Evolutionary conservation across 2,888 invertebrate species (phyloP), one percentile per base, ranked within the genome.

Genomic region (Dynastes maya): DNA sequence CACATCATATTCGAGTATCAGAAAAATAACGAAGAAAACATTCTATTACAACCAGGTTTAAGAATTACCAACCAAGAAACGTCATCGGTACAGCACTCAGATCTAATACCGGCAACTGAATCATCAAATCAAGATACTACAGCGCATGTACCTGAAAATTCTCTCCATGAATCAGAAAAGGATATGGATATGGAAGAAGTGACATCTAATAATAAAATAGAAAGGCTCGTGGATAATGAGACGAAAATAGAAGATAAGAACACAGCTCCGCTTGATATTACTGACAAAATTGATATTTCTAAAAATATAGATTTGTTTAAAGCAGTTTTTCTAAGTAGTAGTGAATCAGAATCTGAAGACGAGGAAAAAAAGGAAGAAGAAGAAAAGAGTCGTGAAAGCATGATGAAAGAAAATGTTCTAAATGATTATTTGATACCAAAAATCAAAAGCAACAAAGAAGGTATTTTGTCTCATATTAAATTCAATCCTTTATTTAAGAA

Each of bases 281-380:
- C 87, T 2, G 88, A 88, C 68, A 86, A 84, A 83, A 83, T 89
- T 5, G 85, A 87, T 64, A 83, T 88, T 32, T 86, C 86, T 22
- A 84, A 93, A 68, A 93, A 93, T 83, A 90, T 91, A 79, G 97
- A 97, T 88, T 89, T 98, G 2, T 98, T 97, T 85, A 96, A 96
- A 88, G 94, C 96, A 0, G 96, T 98, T 84, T 98, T 98, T 86
- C 91, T 95, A 37, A 94, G 94, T 84, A 95, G 95, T 79, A 95
- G 94, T 85, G 95, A 94, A 83, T 91, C 92, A 13, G 94, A 94
- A 72, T 90, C 90, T 2, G 89, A 89, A 68, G 85, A 83, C 45
- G 88, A 88, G 55, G 88, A 88, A 78, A 82, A 83, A 61, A 84
- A 84, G 51, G 83, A 83, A 9, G 83, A 86, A 37, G 83, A 84